Evolutionary conservation across 2,113 vertebrate species (phyloP).

Genomic region (Eidolon helvum): DNA sequence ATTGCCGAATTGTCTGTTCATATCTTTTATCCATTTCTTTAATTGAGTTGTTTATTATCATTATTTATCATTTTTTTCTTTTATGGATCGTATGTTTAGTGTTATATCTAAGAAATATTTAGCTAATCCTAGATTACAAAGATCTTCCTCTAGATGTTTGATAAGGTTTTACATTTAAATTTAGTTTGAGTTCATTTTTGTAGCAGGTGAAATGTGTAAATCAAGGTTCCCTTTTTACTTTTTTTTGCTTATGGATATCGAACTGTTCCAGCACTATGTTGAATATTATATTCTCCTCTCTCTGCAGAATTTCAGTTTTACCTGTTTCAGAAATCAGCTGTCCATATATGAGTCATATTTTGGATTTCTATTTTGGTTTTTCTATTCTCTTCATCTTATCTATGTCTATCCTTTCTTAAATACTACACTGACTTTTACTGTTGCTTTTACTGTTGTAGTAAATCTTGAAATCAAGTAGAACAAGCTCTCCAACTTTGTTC

Average conservation of each 20-base stretch:
- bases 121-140: neutral
- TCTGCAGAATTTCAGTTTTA: neutral
- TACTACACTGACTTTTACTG: neutral
- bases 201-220: neutral
- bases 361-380: neutral
- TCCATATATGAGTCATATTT: neutral
- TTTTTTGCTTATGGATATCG: neutral
- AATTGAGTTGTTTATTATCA: neutral
- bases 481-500: neutral
- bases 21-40: neutral
- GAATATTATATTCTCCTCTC: neutral
- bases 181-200: neutral
- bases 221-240: neutral
- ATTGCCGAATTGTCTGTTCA: neutral
- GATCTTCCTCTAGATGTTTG: neutral
- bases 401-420: neutral
- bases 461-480: neutral
- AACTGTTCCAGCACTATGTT: neutral
- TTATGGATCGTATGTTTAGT: neutral
- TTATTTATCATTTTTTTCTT: neutral
- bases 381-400: neutral
- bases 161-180: neutral
- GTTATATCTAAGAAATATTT: neutral
- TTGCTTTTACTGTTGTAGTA: neutral
- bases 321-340: neutral